Base-by-base conservation (phyloP, 2,888 invertebrate genomes). In the Agrochola litura region DNA sequence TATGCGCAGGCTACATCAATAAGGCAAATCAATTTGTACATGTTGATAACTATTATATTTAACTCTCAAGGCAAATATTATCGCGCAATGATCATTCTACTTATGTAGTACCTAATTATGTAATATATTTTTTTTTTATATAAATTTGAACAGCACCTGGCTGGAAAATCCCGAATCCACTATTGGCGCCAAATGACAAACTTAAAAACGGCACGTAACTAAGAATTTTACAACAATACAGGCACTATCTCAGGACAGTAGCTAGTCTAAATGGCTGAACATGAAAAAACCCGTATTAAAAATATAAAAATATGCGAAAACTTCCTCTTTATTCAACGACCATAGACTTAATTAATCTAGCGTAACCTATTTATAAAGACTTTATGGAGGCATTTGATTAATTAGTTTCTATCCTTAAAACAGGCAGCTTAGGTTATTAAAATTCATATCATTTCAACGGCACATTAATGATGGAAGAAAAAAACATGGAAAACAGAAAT, bases 211-310 rank as follows among this genome's bases (percentile, higher is more conserved):
- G n/a, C 54, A 64, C 25, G 4, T 10, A 49, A 68, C 9, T 68
- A 22, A 49, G 6, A 63, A 61, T 60, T 22, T 43, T 43, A 30
- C 5, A 37, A 22, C n/a, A 68, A 46, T 14, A 46, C 16, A 76
- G 46, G 60, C 58, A 66, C 30, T 43, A 60, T 37, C 69, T 65
- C 19, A 73, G 25, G 30, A 2, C 8, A 71, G 60, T 41, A 49
- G 12, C 49, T 74, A 73, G 30, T 49, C 70, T 74, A 66, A 79
- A 69, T 69, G 46, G 25, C 64, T 67, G 73, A 65, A 67, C 5
- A 54, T 79, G 67, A 73, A 65, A 61, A 86, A 84, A 84, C 84
- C 84, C 84, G 84, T 86, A 84, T 69, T 69, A 54, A 71, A 43
- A 74, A 73, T 73, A 67, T 83, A 75, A 83, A 85, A 83, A 84